Percentiles rank a stretch among this genome's conserved stretches.
Conservation (phyloP, 2,797 vertebrate genomes). For the Rallus crepitans region DNA sequence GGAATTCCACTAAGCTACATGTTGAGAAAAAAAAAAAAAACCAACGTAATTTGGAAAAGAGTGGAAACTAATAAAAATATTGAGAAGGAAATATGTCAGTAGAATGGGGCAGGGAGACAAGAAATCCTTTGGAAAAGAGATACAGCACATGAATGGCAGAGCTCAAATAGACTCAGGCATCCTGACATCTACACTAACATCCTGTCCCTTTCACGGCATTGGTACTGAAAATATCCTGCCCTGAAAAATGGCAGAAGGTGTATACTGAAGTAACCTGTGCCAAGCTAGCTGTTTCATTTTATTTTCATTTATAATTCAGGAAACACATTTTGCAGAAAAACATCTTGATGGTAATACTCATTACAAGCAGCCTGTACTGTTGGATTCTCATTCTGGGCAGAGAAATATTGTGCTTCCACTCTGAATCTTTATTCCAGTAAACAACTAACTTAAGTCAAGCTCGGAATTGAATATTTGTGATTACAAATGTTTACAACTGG, state of each 20-base stretch:
- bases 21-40: not conserved
- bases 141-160: not conserved
- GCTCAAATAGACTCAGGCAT: not conserved
- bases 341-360: not conserved
- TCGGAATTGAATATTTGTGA: slow-evolving; percentile 7
- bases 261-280: not conserved
- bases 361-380: not conserved
- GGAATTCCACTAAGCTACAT: not conserved
- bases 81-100: not conserved
- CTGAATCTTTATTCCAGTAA: slow-evolving; percentile 26
- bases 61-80: not conserved
- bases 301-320: slow-evolving; percentile 62
- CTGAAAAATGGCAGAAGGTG: slow-evolving; percentile 26
- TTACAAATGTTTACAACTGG: slow-evolving; percentile 19
- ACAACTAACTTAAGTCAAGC: not conserved
- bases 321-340: slow-evolving; percentile 25
- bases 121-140: not conserved
- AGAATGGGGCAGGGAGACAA: rapidly evolving
- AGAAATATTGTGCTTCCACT: slow-evolving; percentile 1
- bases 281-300: slow-evolving; percentile 49
- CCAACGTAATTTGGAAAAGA: not conserved
- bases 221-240: not conserved
- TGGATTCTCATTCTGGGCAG: not conserved
- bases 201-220: not conserved
- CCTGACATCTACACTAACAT: not conserved